phyloP scores from a whole-genome alignment of 2,888 invertebrate species.

The Linnaemya tessellans region DNA sequence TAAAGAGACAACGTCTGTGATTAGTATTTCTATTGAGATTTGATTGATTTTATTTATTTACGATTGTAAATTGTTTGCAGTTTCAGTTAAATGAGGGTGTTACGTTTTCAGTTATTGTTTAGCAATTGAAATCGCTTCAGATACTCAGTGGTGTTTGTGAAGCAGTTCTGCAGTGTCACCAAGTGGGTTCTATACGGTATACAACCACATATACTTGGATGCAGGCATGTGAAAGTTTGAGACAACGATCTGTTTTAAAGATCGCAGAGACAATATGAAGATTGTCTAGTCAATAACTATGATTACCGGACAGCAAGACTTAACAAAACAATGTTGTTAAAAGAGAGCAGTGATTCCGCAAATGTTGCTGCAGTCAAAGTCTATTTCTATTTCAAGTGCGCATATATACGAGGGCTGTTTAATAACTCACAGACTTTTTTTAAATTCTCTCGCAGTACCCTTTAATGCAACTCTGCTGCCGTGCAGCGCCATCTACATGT shows the following conservation, averaged over 20 bases:
- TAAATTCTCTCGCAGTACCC: no score
- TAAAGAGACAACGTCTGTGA: constrained; percentile 75
- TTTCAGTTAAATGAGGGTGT: constrained; percentile 64
- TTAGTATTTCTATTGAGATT: constrained; percentile 68
- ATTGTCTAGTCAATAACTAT: constrained; percentile 54
- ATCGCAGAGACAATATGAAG: constrained; percentile 50
- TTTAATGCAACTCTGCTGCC: no score
- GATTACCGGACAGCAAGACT: constrained; percentile 40
- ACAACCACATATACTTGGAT: not conserved
- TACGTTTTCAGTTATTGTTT: constrained; percentile 53
- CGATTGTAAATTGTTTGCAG: constrained; percentile 10
- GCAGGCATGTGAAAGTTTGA: constrained; percentile 28
- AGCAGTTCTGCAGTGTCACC: constrained; percentile 34
- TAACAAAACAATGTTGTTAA: constrained; percentile 34
- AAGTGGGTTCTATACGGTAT: constrained; percentile 34
- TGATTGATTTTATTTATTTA: constrained; percentile 63
- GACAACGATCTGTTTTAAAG: constrained; percentile 64
- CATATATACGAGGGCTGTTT: no score
- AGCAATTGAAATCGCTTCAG: not conserved
- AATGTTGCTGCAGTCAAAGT: not conserved
- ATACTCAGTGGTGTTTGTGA: not conserved
- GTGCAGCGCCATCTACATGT: no score
- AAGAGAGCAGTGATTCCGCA: constrained; percentile 29
- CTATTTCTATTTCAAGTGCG: no score
- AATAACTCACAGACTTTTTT: no score